Percentiles rank a stretch among this genome's conserved stretches.
phyloP scores from a whole-genome alignment of 2,888 invertebrate species.

The Germaria angustata region DNA sequence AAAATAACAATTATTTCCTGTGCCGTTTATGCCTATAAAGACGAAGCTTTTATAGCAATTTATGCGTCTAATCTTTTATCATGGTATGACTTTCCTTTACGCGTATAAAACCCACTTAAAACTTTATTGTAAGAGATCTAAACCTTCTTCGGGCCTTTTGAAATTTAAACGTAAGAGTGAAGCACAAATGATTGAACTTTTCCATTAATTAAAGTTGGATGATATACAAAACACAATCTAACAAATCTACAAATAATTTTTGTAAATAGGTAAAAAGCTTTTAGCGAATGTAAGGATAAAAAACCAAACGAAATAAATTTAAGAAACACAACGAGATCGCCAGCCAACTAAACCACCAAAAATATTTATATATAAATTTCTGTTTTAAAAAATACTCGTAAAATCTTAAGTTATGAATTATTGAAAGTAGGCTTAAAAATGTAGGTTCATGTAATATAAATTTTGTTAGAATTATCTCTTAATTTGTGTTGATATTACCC shows the following conservation, averaged over 20 bases:
- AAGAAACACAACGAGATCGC: slow-evolving; percentile 21
- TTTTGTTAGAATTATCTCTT: slow-evolving; percentile 15
- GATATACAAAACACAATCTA: no score
- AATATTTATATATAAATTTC: slow-evolving; percentile 16
- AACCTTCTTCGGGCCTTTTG: no score
- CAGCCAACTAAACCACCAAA: slow-evolving; percentile 62
- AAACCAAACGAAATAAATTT: neutral
- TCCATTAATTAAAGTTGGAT: neutral
- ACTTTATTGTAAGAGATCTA: no score
- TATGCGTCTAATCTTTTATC: no score
- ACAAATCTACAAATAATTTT: no score
- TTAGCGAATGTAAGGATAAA: neutral
- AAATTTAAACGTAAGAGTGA: no score
- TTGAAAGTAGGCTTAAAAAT: slow-evolving; percentile 51
- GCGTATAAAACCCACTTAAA: no score
- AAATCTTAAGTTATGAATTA: slow-evolving; percentile 45
- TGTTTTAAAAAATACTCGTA: slow-evolving; percentile 26
- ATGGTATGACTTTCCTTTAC: no score
- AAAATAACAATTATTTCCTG: no score
- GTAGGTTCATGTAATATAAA: slow-evolving; percentile 50
- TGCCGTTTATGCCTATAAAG: no score
- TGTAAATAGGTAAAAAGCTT: neutral
- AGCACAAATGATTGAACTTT: neutral
- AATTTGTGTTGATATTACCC: slow-evolving; percentile 21
- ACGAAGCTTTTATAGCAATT: no score